Percentiles rank a stretch among this genome's conserved stretches.
Evolutionary conservation across 2,888 invertebrate genomes (phyloP).

Genomic region (Ceraclea dissimilis): DNA sequence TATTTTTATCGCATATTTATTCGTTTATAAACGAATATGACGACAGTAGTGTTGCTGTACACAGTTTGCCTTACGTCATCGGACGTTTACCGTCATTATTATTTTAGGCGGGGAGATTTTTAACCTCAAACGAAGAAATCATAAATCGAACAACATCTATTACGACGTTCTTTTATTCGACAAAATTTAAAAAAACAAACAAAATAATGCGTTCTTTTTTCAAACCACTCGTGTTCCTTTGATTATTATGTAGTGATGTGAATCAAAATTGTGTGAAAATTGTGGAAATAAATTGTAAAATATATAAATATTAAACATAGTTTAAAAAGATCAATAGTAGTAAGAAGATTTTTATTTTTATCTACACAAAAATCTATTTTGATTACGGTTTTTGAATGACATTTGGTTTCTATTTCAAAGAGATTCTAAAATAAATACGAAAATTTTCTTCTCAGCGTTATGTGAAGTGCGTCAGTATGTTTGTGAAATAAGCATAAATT

Average conservation of each 20-base stretch:
- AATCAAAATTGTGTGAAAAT: not conserved
- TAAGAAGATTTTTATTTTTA: too few relatives aligned
- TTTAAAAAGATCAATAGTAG: too few relatives aligned
- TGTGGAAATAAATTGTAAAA: too few relatives aligned
- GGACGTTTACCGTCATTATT: not conserved
- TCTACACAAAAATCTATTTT: too few relatives aligned
- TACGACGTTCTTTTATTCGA: not conserved
- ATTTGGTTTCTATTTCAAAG: too few relatives aligned
- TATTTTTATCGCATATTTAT: not conserved
- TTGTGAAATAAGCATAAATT: not conserved
- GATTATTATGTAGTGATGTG: not conserved
- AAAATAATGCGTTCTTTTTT: not conserved
- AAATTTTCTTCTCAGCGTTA: not conserved
- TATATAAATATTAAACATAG: too few relatives aligned
- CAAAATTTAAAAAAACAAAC: not conserved
- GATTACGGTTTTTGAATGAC: too few relatives aligned
- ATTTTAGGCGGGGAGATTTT: not conserved
- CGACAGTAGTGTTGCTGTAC: not conserved
- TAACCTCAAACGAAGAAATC: not conserved
- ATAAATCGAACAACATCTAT: not conserved
- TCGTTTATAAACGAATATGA: constrained; percentile 1
- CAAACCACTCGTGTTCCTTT: not conserved
- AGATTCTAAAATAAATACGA: too few relatives aligned
- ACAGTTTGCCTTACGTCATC: not conserved
- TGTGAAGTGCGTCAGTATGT: not conserved